These are phyloP conservation scores for Apamea sordens DNA, from an alignment of 2,888 invertebrate species.

Conservation along the genomic window DNA sequence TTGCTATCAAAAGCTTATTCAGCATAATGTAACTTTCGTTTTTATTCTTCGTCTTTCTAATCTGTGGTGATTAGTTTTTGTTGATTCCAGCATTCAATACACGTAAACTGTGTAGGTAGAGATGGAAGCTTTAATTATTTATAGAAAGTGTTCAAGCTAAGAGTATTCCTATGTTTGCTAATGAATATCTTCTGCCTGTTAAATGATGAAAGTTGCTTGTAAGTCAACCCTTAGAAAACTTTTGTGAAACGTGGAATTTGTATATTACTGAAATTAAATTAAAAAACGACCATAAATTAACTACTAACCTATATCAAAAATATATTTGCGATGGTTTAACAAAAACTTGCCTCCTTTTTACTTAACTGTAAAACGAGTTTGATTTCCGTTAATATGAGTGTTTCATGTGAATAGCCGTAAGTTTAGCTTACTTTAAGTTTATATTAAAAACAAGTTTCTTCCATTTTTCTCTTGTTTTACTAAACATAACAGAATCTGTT, in stretches of 20 bases:
- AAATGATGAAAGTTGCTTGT: background rate
- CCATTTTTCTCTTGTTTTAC: conserved; percentile 4
- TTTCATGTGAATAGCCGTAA: background rate
- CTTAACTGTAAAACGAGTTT: conserved; percentile 45
- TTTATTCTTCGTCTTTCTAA: conserved; percentile 12
- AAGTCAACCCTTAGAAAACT: too few species aligned
- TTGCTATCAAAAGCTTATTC: conserved; percentile 22
- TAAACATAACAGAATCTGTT: background rate
- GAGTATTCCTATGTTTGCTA: background rate
- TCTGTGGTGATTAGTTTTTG: conserved; percentile 23
- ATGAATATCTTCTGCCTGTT: background rate
- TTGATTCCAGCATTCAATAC: conserved; percentile 14
- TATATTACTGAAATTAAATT: background rate
- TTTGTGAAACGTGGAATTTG: background rate
- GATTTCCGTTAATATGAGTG: conserved; percentile 18
- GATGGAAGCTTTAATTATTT: conserved; percentile 1
- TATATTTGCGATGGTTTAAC: background rate
- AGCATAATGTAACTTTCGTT: conserved; percentile 37
- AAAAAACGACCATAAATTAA: background rate
- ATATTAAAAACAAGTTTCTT: conserved; percentile 20
- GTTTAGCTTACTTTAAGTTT: background rate
- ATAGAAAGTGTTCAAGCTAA: conserved; percentile 17
- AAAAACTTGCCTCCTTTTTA: conserved; percentile 3
- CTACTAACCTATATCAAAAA: background rate
- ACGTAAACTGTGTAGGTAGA: background rate